These are phyloP conservation scores for Tetramorium simillimum DNA, from an alignment of 1,140 invertebrate genomes.

Conservation along the genomic window DNA sequence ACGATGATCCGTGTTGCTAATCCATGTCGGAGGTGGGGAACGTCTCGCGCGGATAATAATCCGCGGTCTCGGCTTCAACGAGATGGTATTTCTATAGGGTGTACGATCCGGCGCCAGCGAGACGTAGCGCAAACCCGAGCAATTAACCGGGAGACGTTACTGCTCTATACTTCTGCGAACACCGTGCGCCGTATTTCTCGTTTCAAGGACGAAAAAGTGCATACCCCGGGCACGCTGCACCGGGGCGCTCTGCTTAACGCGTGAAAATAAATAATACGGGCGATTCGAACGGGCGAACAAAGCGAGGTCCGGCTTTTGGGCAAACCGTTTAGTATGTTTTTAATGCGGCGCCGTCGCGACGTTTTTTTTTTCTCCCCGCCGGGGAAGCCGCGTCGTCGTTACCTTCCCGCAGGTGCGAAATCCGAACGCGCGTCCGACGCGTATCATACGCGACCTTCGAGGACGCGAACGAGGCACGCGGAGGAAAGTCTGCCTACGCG, in stretches of 20 bases:
- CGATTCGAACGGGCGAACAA: constrained; percentile 19
- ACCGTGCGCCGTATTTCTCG: neutral
- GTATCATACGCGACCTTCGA: constrained; percentile 41
- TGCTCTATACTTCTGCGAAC: constrained; percentile 9
- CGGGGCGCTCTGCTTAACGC: neutral
- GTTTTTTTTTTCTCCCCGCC: neutral
- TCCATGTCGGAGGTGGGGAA: neutral
- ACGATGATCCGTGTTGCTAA: constrained; percentile 36
- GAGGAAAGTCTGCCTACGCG: constrained; percentile 14
- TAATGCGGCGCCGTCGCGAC: neutral
- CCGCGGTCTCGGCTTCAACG: constrained; percentile 18
- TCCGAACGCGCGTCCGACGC: neutral
- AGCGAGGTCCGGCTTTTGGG: neutral
- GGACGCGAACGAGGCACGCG: constrained; percentile 34
- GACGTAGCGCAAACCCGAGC: constrained; percentile 46
- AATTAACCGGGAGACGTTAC: constrained; percentile 55
- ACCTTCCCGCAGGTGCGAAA: constrained; percentile 17
- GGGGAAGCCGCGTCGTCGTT: neutral
- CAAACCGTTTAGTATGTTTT: neutral
- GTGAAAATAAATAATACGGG: constrained; percentile 24
- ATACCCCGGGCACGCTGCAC: neutral
- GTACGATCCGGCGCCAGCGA: constrained; percentile 44
- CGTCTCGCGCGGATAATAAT: constrained; percentile 44
- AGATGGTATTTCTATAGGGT: constrained; percentile 11
- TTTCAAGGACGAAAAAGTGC: constrained; percentile 26